A percentile compares a stretch with the other conserved stretches of the same genome.
These are phyloP conservation scores for Plebejus argus DNA, from an alignment of 2,888 invertebrate species.

Conservation along the genomic window DNA sequence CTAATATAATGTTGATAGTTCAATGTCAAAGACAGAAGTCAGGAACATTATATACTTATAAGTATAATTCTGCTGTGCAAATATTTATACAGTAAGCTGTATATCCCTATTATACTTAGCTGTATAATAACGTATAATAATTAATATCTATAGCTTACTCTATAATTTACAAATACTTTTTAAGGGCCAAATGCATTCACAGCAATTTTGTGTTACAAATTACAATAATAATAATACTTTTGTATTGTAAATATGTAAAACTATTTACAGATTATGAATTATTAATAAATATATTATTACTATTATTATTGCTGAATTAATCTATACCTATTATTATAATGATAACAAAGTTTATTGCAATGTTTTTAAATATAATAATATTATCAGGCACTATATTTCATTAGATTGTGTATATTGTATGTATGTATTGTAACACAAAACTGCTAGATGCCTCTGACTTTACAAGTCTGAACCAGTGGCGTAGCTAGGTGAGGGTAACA, in stretches of 20 bases:
- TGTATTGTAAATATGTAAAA: neutral
- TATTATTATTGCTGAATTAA: neutral
- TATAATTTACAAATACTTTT: neutral
- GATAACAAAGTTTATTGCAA: neutral
- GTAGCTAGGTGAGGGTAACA: neutral
- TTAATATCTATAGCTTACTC: neutral
- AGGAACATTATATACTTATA: too few species aligned
- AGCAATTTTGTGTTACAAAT: neutral
- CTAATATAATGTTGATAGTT: neutral
- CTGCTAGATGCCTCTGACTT: neutral
- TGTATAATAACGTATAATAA: neutral
- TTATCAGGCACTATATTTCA: neutral
- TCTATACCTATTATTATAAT: neutral
- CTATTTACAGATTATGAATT: neutral
- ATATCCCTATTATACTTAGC: neutral
- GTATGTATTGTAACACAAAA: neutral
- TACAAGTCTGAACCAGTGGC: conserved; percentile 6
- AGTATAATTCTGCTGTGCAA: neutral
- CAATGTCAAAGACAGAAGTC: neutral
- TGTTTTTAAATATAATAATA: neutral
- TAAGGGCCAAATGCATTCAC: neutral
- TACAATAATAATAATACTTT: neutral
- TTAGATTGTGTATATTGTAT: neutral
- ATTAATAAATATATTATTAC: neutral
- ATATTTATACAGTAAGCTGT: neutral